Percentiles rank a stretch among this genome's conserved stretches.
These are phyloP conservation scores for Elgaria multicarinata DNA, from an alignment of 2,113 vertebrate species.

Conservation along the genomic window DNA sequence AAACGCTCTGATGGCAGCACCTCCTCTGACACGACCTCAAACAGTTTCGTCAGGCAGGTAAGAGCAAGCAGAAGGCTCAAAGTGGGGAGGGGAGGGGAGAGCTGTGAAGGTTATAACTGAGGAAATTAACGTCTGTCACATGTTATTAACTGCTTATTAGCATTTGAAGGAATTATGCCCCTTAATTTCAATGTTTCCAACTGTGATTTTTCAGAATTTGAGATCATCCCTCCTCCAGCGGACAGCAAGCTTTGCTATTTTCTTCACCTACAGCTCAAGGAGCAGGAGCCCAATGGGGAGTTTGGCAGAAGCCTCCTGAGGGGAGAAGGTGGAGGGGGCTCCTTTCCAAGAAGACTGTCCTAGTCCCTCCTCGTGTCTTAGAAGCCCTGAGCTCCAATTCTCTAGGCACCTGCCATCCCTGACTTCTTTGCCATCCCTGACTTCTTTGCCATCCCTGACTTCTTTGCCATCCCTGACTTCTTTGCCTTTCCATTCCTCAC, in stretches of 20 bases:
- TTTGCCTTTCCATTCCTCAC: background rate
- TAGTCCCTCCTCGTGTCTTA: background rate
- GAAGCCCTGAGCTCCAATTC: background rate
- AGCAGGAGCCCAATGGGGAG: background rate
- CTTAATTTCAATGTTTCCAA: background rate
- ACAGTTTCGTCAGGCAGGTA: conserved; percentile 98
- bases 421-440: background rate
- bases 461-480: background rate
- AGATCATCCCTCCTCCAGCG: background rate
- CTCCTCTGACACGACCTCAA: conserved; percentile 96
- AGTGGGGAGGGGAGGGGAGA: background rate
- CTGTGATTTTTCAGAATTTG: background rate
- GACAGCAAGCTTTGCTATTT: background rate
- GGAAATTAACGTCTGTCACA: background rate
- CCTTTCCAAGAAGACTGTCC: background rate
- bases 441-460: background rate
- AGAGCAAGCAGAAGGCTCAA: conserved; percentile 29
- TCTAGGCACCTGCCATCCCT: too few species aligned
- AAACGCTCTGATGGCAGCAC: conserved; percentile 96
- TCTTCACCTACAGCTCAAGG: background rate
- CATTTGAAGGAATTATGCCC: background rate
- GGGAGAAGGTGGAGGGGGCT: background rate
- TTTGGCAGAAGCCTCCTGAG: background rate
- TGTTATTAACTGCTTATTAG: background rate
- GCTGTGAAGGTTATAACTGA: background rate